A percentile compares a stretch with the other conserved stretches of the same genome.
Conservation (phyloP, 2,797 vertebrate species). For the Spinibarbus caldwelli region DNA sequence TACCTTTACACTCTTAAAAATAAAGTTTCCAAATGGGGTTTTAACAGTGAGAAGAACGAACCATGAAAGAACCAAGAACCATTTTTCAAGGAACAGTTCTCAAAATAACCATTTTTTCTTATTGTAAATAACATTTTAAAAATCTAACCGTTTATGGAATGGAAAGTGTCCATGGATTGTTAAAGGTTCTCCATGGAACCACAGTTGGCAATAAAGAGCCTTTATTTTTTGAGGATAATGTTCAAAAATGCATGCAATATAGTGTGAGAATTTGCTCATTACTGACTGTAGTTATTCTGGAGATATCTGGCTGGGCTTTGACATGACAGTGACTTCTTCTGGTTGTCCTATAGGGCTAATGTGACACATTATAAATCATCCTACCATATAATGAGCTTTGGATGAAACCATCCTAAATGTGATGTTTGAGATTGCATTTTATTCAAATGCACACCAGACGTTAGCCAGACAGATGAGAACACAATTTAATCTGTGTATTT, state of each 20-base stretch:
- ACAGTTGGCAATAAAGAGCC: background rate
- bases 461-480: background rate
- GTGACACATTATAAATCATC: slow-evolving; percentile 30
- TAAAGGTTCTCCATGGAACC: background rate
- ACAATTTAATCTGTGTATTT: background rate
- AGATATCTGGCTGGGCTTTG: slow-evolving; percentile 15
- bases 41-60: background rate
- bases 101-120: no score
- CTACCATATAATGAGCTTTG: background rate
- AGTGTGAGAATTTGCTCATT: background rate
- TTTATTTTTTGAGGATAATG: background rate
- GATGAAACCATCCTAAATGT: slow-evolving; percentile 7
- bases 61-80: background rate
- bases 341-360: slow-evolving; percentile 11
- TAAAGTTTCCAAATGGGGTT: background rate
- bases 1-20: background rate
- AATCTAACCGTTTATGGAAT: background rate
- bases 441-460: background rate
- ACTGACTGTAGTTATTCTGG: background rate
- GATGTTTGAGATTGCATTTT: background rate
- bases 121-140: background rate
- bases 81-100: background rate
- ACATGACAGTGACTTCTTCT: slow-evolving; percentile 51
- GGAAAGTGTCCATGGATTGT: background rate
- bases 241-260: background rate